Conservation (phyloP, 1,140 invertebrate species). For the Cherax quadricarinatus region DNA sequence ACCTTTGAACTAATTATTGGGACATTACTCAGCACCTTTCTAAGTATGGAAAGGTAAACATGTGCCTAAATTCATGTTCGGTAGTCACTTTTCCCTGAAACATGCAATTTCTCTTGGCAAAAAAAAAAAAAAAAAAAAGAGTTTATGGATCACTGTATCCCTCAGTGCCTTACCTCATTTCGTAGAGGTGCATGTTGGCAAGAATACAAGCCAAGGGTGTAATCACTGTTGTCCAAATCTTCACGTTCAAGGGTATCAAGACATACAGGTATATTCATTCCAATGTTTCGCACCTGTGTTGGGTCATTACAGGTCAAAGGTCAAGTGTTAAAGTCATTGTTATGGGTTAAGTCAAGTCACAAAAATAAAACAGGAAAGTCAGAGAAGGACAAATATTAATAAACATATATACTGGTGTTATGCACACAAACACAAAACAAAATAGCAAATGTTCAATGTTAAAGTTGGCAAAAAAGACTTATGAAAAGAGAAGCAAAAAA, state of each 20-base stretch:
- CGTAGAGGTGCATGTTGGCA: conserved; percentile 71
- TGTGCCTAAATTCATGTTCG: too few relatives aligned
- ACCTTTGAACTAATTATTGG: too few relatives aligned
- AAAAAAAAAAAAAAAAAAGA: background rate
- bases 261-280: conserved; percentile 60
- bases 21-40: too few relatives aligned
- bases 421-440: too few relatives aligned
- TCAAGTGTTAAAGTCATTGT: conserved; percentile 8
- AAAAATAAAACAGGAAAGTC: conserved; percentile 32
- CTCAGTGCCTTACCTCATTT: conserved; percentile 64
- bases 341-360: conserved; percentile 3
- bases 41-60: too few relatives aligned
- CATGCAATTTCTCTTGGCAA: background rate
- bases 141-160: background rate
- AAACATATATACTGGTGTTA: background rate
- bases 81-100: background rate
- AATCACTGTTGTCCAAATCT: conserved; percentile 72
- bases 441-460: too few relatives aligned
- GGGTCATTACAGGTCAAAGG: conserved; percentile 41
- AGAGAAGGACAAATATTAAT: conserved; percentile 32
- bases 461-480: too few relatives aligned
- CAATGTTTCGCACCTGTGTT: conserved; percentile 68
- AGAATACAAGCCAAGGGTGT: conserved; percentile 68
- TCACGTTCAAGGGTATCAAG: conserved; percentile 74
- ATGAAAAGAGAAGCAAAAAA: too few relatives aligned